phyloP scores from a whole-genome alignment of 2,113 vertebrate genomes.

The Mesocricetus auratus region DNA sequence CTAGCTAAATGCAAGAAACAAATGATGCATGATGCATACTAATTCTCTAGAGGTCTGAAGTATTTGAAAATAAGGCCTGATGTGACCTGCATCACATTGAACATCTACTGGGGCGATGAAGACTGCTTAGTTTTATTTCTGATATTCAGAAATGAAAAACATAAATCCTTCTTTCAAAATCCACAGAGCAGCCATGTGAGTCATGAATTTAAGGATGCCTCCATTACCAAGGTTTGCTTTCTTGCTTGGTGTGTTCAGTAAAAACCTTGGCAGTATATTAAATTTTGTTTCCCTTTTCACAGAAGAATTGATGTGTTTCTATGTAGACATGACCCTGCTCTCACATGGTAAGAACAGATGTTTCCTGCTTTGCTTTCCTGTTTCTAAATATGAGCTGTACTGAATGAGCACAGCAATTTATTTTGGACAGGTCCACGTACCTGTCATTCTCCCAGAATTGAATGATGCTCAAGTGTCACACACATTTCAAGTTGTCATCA shows the following conservation, averaged over 20 bases:
- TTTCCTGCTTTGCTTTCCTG: not conserved
- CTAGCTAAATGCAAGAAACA: slow-evolving; percentile 70
- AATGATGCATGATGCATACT: slow-evolving; percentile 62
- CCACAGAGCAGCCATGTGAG: slow-evolving; percentile 58
- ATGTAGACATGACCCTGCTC: not conserved
- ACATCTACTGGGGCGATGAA: slow-evolving; percentile 59
- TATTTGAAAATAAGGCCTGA: slow-evolving; percentile 73
- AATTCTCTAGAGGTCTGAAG: slow-evolving; percentile 76
- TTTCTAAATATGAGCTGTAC: not conserved
- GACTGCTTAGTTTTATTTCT: slow-evolving; percentile 78
- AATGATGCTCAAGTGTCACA: slow-evolving; percentile 2
- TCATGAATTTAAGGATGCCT: slow-evolving; percentile 67
- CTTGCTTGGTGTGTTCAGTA: slow-evolving; percentile 61
- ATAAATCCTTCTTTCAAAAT: slow-evolving; percentile 74
- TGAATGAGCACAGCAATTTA: slow-evolving; percentile 38
- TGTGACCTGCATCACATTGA: slow-evolving; percentile 69
- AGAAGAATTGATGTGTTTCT: slow-evolving; percentile 41
- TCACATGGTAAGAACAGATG: slow-evolving; percentile 11
- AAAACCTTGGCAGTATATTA: slow-evolving; percentile 73
- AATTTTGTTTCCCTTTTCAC: slow-evolving; percentile 74
- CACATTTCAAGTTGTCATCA: slow-evolving; percentile 36
- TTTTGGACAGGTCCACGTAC: slow-evolving; percentile 57
- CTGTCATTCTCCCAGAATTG: slow-evolving; percentile 44
- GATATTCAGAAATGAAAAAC: slow-evolving; percentile 74
- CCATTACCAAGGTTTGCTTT: slow-evolving; percentile 73